These are phyloP conservation scores for Papilio gigon DNA, from an alignment of 2,888 invertebrate genomes.

Conservation along the genomic window DNA sequence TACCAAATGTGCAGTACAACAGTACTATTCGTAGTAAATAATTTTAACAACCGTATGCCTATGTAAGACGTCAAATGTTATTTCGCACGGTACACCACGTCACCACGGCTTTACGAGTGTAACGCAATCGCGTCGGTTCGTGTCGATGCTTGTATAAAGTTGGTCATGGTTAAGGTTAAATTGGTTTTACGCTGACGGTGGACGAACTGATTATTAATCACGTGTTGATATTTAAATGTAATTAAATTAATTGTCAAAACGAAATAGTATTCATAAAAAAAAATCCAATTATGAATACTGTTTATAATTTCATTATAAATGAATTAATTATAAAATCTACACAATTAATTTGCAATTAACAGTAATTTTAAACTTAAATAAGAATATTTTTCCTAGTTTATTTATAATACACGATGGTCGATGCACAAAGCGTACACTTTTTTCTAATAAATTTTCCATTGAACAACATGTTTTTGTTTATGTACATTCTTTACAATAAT, in stretches of 20 bases:
- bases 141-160: slow-evolving; percentile 26
- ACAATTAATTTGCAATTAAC: too few relatives aligned
- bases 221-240: not conserved
- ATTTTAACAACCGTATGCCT: slow-evolving; percentile 18
- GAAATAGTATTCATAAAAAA: too few relatives aligned
- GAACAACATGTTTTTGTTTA: slow-evolving; percentile 15
- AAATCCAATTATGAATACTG: too few relatives aligned
- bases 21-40: slow-evolving; percentile 14
- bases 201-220: slow-evolving; percentile 2
- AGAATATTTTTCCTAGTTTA: too few relatives aligned
- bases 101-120: slow-evolving; percentile 31
- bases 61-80: slow-evolving; percentile 23
- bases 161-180: slow-evolving; percentile 34
- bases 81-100: slow-evolving; percentile 21
- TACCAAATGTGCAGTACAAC: slow-evolving; percentile 13
- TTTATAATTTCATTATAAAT: not conserved
- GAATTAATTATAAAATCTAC: not conserved
- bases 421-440: too few relatives aligned
- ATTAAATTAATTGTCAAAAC: not conserved
- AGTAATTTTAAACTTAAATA: too few relatives aligned
- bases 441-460: slow-evolving; percentile 19
- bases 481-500: slow-evolving; percentile 22
- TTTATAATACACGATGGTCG: too few relatives aligned
- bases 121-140: slow-evolving; percentile 20
- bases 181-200: slow-evolving; percentile 4